These are phyloP conservation scores for Plotosus lineatus DNA, from an alignment of 2,113 vertebrate genomes.

Conservation along the genomic window DNA sequence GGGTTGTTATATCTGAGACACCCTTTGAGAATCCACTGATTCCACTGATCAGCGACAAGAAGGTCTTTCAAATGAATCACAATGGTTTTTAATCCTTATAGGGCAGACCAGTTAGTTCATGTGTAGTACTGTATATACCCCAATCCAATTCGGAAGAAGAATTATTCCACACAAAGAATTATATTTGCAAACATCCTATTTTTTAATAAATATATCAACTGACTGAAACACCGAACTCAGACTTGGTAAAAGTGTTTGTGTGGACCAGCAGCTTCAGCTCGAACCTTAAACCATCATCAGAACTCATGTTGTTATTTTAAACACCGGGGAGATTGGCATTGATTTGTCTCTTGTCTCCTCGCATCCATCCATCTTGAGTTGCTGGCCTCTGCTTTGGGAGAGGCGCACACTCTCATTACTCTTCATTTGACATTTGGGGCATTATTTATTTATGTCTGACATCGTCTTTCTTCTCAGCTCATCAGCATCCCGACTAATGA, in stretches of 20 bases:
- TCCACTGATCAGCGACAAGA: too few species aligned
- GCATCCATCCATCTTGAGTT: slow-evolving; percentile 49
- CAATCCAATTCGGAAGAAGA: background rate
- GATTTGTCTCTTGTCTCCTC: slow-evolving; percentile 47
- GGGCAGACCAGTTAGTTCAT: too few species aligned
- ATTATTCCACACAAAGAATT: background rate
- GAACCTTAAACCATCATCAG: slow-evolving; percentile 8
- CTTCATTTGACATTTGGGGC: slow-evolving; percentile 52
- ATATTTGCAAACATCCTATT: background rate
- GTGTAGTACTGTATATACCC: too few species aligned
- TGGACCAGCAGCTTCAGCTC: slow-evolving; percentile 11
- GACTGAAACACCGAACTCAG: background rate
- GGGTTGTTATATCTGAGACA: too few species aligned
- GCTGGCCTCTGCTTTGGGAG: slow-evolving; percentile 35
- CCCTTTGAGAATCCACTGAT: too few species aligned
- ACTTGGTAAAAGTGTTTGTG: background rate
- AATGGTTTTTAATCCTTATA: too few species aligned
- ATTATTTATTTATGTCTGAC: slow-evolving; percentile 51
- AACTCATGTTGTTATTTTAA: background rate
- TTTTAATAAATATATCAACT: background rate
- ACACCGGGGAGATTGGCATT: slow-evolving; percentile 44
- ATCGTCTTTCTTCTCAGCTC: slow-evolving; percentile 42
- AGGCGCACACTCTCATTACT: slow-evolving; percentile 41
- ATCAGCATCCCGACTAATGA: slow-evolving; percentile 43
- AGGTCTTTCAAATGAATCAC: too few species aligned